Evolutionary conservation across 2,113 vertebrate genomes (phyloP), one percentile per base, ranked within the genome.

Genomic region (Carassius gibelio): DNA sequence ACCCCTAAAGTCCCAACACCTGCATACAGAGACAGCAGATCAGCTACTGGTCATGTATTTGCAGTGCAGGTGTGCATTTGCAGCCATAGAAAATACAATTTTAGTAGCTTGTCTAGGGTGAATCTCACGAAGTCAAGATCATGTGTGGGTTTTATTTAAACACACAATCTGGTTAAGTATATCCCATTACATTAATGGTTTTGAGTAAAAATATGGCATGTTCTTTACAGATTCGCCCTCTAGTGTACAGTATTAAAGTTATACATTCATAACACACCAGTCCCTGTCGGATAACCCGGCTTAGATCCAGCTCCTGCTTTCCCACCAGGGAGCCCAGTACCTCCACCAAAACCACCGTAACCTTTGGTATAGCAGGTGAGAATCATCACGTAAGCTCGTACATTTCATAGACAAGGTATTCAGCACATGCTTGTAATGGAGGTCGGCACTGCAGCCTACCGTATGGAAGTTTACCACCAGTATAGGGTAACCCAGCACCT

Each of bases 271-370:
- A 50, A 92, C 89, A 71, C 89, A 99, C 98, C 97, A 90, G 97
- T 99, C 80, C 96, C 97, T 0, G 96, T 94, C 30, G 98, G 98
- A 91, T 96, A 99, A 69, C 96, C 97, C 4, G 96, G 95, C 64
- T 94, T 96, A 23, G 94, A 91, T 36, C 84, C 96, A 2, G 87
- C 88, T 8, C 95, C 95, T 17, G 92, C 89, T 74, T 86, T 79
- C 55, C 91, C 92, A 66, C 93, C 94, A 17, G 93, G 92, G 57
- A 95, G 92, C 75, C 94, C 94, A 57, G 82, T 71, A 36, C 93
- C 94, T 7, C 93, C 90, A 15, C 93, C 94, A 88, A 94, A 95
- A 61, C 94, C 94, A 0, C 95, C 96, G 0, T 95, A 95, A 82
- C 96, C 98, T 99, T 75, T 79, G 92, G 87, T 71, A 89, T 87